Percentiles rank a stretch among this genome's conserved stretches.
phyloP scores from a whole-genome alignment of 35 echinoderm and acorn worm species.

The Strongylocentrotus purpuratus region DNA sequence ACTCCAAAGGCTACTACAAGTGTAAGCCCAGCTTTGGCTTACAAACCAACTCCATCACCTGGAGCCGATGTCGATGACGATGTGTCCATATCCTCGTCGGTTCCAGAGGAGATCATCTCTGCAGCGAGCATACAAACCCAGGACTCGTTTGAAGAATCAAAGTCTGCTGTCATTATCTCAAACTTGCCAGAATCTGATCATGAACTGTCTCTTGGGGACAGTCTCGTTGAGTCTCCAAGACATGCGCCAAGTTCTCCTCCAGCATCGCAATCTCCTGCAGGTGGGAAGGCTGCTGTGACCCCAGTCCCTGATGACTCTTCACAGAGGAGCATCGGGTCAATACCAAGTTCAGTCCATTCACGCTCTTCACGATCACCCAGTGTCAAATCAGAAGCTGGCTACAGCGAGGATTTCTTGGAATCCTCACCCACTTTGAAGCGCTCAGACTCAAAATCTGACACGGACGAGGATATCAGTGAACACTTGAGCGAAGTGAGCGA shows the following conservation, averaged over 20 bases:
- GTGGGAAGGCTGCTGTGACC: neutral
- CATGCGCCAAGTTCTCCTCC: neutral
- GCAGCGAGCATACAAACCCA: slow-evolving; percentile 48
- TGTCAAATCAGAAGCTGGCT: slow-evolving; percentile 59
- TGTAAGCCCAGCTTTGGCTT: neutral
- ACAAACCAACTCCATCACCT: neutral
- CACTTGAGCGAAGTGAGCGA: slow-evolving; percentile 79
- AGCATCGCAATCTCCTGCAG: neutral
- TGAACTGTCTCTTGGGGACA: neutral
- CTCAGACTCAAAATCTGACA: slow-evolving; percentile 69
- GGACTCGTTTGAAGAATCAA: slow-evolving; percentile 34
- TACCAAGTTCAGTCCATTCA: slow-evolving; percentile 31
- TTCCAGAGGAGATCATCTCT: slow-evolving; percentile 70
- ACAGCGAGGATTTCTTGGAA: slow-evolving; percentile 80
- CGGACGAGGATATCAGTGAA: slow-evolving; percentile 98
- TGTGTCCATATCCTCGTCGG: slow-evolving; percentile 31
- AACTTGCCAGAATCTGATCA: slow-evolving; percentile 49
- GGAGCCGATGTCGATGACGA: neutral
- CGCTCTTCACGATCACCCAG: slow-evolving; percentile 29
- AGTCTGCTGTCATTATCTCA: slow-evolving; percentile 23
- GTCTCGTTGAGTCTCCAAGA: neutral
- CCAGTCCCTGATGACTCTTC: slow-evolving; percentile 13
- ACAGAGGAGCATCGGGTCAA: neutral
- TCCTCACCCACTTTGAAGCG: slow-evolving; percentile 62
- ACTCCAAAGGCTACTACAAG: neutral